These are phyloP conservation scores for Acrobasis consociella DNA, from an alignment of 2,888 invertebrate species.

Conservation along the genomic window DNA sequence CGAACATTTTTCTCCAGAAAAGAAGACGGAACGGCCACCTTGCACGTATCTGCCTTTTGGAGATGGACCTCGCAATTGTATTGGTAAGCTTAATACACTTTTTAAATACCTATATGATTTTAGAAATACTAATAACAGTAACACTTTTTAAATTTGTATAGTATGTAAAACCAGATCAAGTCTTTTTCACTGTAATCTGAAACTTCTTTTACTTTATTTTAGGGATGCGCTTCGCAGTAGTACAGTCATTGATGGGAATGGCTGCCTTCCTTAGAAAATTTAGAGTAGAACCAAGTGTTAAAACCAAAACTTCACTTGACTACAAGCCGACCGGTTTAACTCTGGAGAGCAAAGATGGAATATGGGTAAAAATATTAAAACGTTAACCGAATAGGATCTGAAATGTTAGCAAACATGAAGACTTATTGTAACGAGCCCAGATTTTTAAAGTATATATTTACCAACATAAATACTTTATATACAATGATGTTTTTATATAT, in stretches of 20 bases:
- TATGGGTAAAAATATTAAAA: constrained; percentile 32
- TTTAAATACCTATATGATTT: too few species aligned
- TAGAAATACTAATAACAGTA: too few species aligned
- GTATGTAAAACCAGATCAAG: too few species aligned
- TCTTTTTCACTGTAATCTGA: neutral
- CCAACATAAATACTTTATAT: too few species aligned
- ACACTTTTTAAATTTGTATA: too few species aligned
- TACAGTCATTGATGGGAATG: constrained; percentile 33
- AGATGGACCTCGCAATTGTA: constrained; percentile 32
- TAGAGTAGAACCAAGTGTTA: constrained; percentile 29
- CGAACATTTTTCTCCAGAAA: constrained; percentile 33
- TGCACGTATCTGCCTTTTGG: constrained; percentile 34
- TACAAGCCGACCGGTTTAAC: constrained; percentile 28
- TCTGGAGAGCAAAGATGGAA: constrained; percentile 25
- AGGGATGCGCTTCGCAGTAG: constrained; percentile 36
- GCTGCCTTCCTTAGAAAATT: constrained; percentile 32
- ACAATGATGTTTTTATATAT: too few species aligned
- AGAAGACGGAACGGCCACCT: constrained; percentile 27
- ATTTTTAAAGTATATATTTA: too few species aligned
- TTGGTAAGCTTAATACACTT: constrained; percentile 25
- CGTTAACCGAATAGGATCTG: constrained; percentile 9
- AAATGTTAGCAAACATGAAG: too few species aligned
- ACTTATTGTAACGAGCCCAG: too few species aligned
- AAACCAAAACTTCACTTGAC: constrained; percentile 26
- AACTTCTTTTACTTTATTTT: constrained; percentile 4